Conservation (phyloP, 2,888 invertebrate species). For the Aromia moschata region DNA sequence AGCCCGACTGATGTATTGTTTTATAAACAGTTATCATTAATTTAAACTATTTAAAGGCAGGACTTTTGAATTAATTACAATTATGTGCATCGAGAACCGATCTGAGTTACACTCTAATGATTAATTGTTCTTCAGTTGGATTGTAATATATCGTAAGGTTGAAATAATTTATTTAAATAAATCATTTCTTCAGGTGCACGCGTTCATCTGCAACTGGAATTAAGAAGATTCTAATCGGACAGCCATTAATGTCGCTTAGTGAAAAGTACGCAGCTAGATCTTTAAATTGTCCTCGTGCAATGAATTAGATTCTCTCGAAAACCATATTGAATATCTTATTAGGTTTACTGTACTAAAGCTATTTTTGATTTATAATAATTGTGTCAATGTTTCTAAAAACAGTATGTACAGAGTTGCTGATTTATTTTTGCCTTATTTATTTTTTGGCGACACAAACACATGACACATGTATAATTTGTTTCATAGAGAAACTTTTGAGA, state of each 20-base stretch:
- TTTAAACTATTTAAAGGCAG: slow-evolving; percentile 31
- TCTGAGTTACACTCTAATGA: slow-evolving; percentile 28
- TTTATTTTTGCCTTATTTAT: too few species aligned
- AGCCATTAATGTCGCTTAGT: not conserved
- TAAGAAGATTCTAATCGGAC: not conserved
- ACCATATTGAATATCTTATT: not conserved
- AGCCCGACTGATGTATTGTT: slow-evolving; percentile 32
- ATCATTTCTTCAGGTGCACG: not conserved
- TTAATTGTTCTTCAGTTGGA: slow-evolving; percentile 22
- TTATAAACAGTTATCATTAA: slow-evolving; percentile 33
- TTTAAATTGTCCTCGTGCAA: too few species aligned
- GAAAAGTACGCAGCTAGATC: not conserved
- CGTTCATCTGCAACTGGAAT: not conserved
- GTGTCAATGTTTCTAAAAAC: too few species aligned
- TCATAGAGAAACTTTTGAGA: too few species aligned
- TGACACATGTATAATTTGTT: too few species aligned
- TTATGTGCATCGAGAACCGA: slow-evolving; percentile 28
- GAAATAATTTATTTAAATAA: slow-evolving; percentile 10
- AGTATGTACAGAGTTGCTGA: too few species aligned
- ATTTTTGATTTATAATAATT: not conserved
- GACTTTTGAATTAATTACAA: slow-evolving; percentile 36
- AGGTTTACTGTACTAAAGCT: not conserved
- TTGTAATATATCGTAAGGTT: slow-evolving; percentile 15
- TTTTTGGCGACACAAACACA: too few species aligned
- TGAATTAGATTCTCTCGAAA: too few species aligned